Base-by-base conservation (phyloP, 2,888 invertebrate species). In the Melieria picta region DNA sequence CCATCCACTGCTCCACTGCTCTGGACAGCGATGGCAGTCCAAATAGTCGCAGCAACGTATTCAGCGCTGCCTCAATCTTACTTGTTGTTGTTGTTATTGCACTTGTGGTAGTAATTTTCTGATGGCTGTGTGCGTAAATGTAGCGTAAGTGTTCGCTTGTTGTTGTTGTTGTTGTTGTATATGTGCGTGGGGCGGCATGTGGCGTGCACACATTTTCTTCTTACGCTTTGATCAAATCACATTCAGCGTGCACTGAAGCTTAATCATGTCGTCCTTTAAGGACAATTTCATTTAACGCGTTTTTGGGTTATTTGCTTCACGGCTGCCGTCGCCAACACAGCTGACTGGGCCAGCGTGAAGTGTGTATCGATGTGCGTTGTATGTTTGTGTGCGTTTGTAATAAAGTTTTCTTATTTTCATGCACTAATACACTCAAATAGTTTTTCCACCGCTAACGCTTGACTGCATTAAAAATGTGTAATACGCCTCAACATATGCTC, bases 371-470 rank as follows among this genome's bases (percentile, higher is more conserved):
- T 16, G 50, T 48, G 3, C 6, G 43, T n/a, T 58, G 55, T 46
- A 63, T 58, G 69, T 63, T 45, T 71, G 30, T 61, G n/a, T 48
- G 30, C 50, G 58, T 11, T 57, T 58, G 61, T 71, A 72, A 77
- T 77, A 74, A 76, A 74, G 73, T 71, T 72, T 74, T 66, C 72
- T 74, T 72, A 74, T 73, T 75, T 74, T 76, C 72, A 74, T 77
- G 76, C 75, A 72, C 73, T 75, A 78, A 73, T 75, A 76, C 76
- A 78, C 77, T 76, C 73, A 71, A 73, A 76, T 72, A 76, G 75
- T 74, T 74, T 74, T 64, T 65, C 68, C 74, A 75, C 64, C 75
- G 70, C 72, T 69, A 74, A 75, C 72, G 77, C 75, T 76, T 76
- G 69, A 76, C 75, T 77, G 77, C 77, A 73, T 76, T 75, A 77